Evolutionary conservation across 2,113 vertebrate species (phyloP), one percentile per base, ranked within the genome.

Genomic region (Scopus umbretta): DNA sequence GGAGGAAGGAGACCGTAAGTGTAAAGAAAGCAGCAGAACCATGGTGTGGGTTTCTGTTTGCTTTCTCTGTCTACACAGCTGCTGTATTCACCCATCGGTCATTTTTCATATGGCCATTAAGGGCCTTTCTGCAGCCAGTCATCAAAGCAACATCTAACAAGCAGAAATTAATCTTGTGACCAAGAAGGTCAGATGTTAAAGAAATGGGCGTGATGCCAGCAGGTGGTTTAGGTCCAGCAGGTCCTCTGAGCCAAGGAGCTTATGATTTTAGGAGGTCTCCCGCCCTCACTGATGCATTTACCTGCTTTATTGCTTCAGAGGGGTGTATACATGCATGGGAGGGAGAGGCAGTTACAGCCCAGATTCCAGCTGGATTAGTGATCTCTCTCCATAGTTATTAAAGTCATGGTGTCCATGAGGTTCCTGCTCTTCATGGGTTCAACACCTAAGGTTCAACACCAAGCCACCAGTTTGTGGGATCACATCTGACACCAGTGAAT

Each of bases 11-110:
- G 59, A 68, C n/a, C 20, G 0, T 29, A 53, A 65, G 27, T 25
- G 21, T 76, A 55, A 81, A 59, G 85, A 56, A 72, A 72, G 66
- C 67, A 86, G 52, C 66, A 75, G 81, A 49, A 14, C 30, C 9
- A 1, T 1, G 0, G 5, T 55, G 47, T 47, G 56, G 49, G 72
- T 78, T 73, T 80, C 74, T 94, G 83, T 95, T 95, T 95, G 83
- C 38, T 94, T 80, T 91, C 62, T 80, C 26, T 84, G 6, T 59
- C 84, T 81, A 40, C 72, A 55, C 89, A 95, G 95, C 92, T 96
- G 76, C 63, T 91, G 38, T 53, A 9, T 56, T 95, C 78, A 43
- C 80, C 72, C 40, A 68, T 49, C 9, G 0, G 30, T 87, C 65
- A 36, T 80, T 62, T 71, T 55, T 55, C 21, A 4, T 13, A 1